Base-by-base conservation (phyloP, 2,888 invertebrate species). In the Leptopilina drosophilae region DNA sequence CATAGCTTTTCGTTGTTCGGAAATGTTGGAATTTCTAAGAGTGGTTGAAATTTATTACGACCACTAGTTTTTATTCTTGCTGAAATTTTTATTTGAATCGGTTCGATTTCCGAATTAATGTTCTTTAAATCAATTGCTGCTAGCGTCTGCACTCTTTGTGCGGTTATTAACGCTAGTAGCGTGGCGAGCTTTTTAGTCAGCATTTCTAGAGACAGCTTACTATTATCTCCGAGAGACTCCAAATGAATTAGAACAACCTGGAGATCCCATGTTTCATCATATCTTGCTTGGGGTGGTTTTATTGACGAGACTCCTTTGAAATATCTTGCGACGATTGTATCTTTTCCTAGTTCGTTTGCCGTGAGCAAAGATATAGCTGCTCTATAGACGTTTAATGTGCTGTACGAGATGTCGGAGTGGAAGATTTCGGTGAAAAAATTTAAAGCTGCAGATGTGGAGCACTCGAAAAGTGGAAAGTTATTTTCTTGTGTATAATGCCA, bases 141-240 rank as follows among this genome's bases (percentile, higher is more conserved):
- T 0, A 78, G 9, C 0, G 73, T 78, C 14, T 78, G 78, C 5
- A 75, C 65, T 33, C 75, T 11, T 53, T 78, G 75, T 12, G 78
- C 78, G 6, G 73, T 53, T 2, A 62, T 53, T 1, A 78, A 7
- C 6, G 78, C 78, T 5, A 78, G 6, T 0, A 75, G 42, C 0
- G 78, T 75, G 1, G 56, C 42, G 4, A 75, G 46, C 20, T 78
- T 78, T 64, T 75, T 49, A 1, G 64, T 15, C 9, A 78, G 14
- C 6, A n/a, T n/a, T 40, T 75, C 56, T 11, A 78, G 26, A 4
- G 33, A 53, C 3, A 75, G 26, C 5, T 6, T 4, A 7, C 64
- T 56, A 56, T 65, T 73, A 9, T 20, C 64, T n/a, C 26, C 26
- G 3, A 8, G 40, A 2, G 26, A 33, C 20, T 8, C 12, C 15